Evolutionary conservation across 1,140 invertebrate species (phyloP).

Genomic region (Sitobion miscanthi): DNA sequence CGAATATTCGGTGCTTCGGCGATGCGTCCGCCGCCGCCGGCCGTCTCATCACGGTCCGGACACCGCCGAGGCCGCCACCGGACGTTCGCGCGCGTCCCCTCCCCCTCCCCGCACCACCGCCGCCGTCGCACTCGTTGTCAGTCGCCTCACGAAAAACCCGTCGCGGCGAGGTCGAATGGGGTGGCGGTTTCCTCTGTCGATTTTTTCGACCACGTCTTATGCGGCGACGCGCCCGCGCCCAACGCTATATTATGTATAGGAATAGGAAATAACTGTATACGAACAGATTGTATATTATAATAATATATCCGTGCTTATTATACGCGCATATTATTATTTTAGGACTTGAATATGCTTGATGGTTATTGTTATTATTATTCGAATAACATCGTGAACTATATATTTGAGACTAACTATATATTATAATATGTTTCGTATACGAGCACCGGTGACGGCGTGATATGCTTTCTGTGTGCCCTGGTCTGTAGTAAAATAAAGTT

Average conservation of each 20-base stretch:
- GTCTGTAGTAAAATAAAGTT: too few species aligned
- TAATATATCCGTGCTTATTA: background rate
- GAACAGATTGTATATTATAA: background rate
- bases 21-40: background rate
- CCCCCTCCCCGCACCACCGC: background rate
- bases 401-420: too few species aligned
- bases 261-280: background rate
- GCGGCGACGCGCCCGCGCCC: background rate
- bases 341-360: background rate
- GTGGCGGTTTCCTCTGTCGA: constrained; percentile 9
- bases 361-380: background rate
- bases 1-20: background rate
- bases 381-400: background rate
- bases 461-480: too few species aligned
- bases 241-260: too few species aligned
- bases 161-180: background rate
- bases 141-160: background rate
- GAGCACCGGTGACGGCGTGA: too few species aligned
- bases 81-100: background rate
- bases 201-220: background rate
- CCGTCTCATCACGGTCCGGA: background rate
- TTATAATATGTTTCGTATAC: too few species aligned
- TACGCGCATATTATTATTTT: background rate
- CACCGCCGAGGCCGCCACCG: background rate
- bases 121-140: background rate